These are phyloP conservation scores for Neodiprion virginianus DNA, from an alignment of 1,140 invertebrate species.

Conservation along the genomic window DNA sequence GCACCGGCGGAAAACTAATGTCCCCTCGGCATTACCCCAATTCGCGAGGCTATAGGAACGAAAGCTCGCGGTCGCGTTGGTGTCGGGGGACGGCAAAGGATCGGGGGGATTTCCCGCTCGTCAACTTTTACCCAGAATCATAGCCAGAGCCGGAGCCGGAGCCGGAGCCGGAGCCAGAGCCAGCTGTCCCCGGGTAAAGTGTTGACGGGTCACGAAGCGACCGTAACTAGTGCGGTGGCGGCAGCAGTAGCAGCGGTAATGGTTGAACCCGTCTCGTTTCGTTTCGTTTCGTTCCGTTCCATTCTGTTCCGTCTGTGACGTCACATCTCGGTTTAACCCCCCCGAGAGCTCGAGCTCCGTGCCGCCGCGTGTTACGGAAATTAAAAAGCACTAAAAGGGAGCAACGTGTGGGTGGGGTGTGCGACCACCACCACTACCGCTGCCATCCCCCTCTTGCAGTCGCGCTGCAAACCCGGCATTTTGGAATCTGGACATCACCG, in stretches of 20 bases:
- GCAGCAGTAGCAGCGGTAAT: neutral
- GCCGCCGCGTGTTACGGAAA: neutral
- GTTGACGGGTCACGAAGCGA: slow-evolving; percentile 1
- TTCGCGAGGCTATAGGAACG: no score
- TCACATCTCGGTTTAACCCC: neutral
- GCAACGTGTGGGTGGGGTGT: neutral
- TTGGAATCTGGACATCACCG: neutral
- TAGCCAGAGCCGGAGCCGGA: no score
- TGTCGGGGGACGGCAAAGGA: neutral
- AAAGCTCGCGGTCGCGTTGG: no score
- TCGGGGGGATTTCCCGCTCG: neutral
- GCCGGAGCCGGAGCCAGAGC: no score
- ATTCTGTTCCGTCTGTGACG: neutral
- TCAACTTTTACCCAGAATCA: neutral
- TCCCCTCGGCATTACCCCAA: no score
- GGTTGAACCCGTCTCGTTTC: neutral
- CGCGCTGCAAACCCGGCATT: neutral
- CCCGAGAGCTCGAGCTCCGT: neutral
- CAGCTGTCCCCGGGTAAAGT: neutral
- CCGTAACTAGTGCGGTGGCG: neutral
- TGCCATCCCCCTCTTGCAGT: neutral
- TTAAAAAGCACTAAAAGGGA: neutral
- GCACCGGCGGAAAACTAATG: no score
- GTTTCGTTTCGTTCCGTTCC: neutral
- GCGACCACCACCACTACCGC: neutral